phyloP scores from a whole-genome alignment of 2,113 vertebrate genomes.

The Eulemur macaco region DNA sequence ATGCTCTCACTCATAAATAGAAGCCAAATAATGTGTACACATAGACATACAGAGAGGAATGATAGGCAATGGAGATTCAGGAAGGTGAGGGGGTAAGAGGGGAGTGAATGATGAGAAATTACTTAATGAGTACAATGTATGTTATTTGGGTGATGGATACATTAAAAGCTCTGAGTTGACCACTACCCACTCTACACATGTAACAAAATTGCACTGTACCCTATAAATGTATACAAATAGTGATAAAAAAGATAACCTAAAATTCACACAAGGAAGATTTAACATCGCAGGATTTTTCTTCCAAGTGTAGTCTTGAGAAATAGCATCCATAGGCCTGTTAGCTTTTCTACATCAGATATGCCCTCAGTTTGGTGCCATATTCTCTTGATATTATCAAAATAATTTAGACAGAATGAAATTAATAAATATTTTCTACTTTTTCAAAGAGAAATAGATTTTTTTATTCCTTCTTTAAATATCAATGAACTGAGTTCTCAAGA shows the following conservation, averaged over 20 bases:
- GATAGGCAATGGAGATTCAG: too few species aligned
- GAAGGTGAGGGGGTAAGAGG: too few species aligned
- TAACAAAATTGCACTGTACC: too few species aligned
- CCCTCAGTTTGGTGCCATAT: neutral
- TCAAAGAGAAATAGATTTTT: constrained; percentile 6
- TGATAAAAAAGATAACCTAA: constrained; percentile 35
- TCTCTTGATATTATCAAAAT: constrained; percentile 12
- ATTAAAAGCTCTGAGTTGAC: too few species aligned
- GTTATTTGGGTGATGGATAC: too few species aligned
- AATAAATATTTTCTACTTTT: neutral
- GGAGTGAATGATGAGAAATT: too few species aligned
- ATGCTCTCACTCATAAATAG: too few species aligned
- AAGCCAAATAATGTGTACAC: too few species aligned
- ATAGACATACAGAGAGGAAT: too few species aligned
- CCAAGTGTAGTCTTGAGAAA: neutral
- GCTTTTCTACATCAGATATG: constrained; percentile 33
- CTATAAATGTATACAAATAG: too few species aligned
- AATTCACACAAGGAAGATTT: constrained; percentile 61
- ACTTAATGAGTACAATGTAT: too few species aligned
- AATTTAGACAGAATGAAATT: constrained; percentile 27
- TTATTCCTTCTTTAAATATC: neutral
- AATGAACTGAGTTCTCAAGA: constrained; percentile 38
- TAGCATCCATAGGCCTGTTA: neutral
- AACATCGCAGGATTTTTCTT: neutral
- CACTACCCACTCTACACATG: too few species aligned